Conservation (phyloP, 2,888 invertebrate species). For the Drosophila atripex region DNA sequence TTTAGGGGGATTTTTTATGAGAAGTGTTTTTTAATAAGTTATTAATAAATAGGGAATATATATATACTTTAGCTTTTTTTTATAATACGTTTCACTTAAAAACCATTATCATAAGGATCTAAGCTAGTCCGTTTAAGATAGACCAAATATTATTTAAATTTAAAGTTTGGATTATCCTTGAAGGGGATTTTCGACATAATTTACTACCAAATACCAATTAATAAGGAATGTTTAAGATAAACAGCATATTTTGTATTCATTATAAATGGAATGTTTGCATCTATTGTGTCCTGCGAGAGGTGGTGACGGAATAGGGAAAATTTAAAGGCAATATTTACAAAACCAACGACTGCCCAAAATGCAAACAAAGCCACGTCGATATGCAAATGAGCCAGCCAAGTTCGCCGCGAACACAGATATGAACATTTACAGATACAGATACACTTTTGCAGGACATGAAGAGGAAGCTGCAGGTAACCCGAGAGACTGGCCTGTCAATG, state of each 20-base stretch:
- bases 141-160: neutral
- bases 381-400: slow-evolving; percentile 58
- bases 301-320: slow-evolving; percentile 19
- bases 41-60: no score
- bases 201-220: neutral
- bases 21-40: no score
- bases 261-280: slow-evolving; percentile 8
- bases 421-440: slow-evolving; percentile 14
- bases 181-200: neutral
- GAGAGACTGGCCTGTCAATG: slow-evolving; percentile 29
- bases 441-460: slow-evolving; percentile 14
- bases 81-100: no score
- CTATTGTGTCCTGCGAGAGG: neutral
- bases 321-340: slow-evolving; percentile 61
- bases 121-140: no score
- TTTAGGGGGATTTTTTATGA: neutral
- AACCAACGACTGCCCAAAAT: slow-evolving; percentile 58
- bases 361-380: slow-evolving; percentile 48
- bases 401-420: slow-evolving; percentile 1
- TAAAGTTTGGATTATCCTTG: neutral
- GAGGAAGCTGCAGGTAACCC: slow-evolving; percentile 22
- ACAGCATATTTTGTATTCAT: slow-evolving; percentile 7
- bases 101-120: no score
- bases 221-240: neutral
- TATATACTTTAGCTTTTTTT: no score